These are phyloP conservation scores for Rhorus exstirpatorius DNA, from an alignment of 2,888 invertebrate genomes.

Conservation along the genomic window DNA sequence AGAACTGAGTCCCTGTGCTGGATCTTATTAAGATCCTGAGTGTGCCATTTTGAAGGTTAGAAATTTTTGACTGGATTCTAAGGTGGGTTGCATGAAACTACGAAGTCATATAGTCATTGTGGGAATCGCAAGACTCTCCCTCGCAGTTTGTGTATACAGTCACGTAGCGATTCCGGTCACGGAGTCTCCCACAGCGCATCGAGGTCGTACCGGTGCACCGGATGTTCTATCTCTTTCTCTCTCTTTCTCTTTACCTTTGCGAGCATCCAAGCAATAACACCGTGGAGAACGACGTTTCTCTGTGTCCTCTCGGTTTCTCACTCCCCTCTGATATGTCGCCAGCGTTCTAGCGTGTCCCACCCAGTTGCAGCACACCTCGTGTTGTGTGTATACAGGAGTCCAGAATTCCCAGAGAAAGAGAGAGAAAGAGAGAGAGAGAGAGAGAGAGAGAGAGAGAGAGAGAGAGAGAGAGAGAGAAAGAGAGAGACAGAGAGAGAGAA, in stretches of 20 bases:
- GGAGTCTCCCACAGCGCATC: slow-evolving; percentile 83
- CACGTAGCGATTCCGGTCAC: slow-evolving; percentile 82
- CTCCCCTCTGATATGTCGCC: slow-evolving; percentile 28
- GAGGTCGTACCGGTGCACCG: slow-evolving; percentile 81
- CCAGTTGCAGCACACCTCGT: slow-evolving; percentile 42
- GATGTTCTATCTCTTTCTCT: slow-evolving; percentile 72
- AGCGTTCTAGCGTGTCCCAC: slow-evolving; percentile 33
- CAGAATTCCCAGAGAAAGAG: background rate
- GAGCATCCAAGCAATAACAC: slow-evolving; percentile 33
- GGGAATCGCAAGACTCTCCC: slow-evolving; percentile 8
- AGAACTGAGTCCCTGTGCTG: background rate
- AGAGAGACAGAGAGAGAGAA: background rate
- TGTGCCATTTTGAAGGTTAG: background rate
- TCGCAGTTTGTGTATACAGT: slow-evolving; percentile 46
- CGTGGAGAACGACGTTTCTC: slow-evolving; percentile 33
- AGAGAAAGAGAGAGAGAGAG: background rate
- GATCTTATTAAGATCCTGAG: background rate
- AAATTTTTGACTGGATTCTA: slow-evolving; percentile 13
- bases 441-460: background rate
- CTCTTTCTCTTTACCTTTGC: slow-evolving; percentile 15
- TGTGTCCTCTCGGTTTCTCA: slow-evolving; percentile 20
- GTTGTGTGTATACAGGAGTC: slow-evolving; percentile 18
- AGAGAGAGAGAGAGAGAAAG: background rate
- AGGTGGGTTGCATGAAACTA: slow-evolving; percentile 28
- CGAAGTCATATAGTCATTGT: slow-evolving; percentile 31